A percentile compares a stretch with the other conserved stretches of the same genome.
Conservation (phyloP, 2,113 vertebrate species). For the Brienomyrus longianalis region DNA sequence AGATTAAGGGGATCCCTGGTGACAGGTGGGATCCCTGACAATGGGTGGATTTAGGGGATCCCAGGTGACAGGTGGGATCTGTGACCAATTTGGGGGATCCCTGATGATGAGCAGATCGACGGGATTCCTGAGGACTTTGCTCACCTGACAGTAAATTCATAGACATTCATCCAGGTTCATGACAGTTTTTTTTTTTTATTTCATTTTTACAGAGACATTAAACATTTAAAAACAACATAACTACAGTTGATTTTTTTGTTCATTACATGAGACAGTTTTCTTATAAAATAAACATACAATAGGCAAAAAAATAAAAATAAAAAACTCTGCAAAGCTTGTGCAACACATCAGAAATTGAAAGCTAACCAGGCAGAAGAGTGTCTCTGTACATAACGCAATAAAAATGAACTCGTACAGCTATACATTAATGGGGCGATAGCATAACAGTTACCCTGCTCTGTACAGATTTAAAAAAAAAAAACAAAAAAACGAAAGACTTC, state of each 20-base stretch:
- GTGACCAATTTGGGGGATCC: background rate
- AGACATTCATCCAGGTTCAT: conserved; percentile 67
- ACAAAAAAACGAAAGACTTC: conserved; percentile 66
- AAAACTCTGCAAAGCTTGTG: conserved; percentile 64
- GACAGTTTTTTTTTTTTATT: conserved; percentile 71
- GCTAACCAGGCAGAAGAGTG: conserved; percentile 71
- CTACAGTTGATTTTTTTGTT: conserved; percentile 84
- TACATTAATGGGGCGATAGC: conserved; percentile 70
- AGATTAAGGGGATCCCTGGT: background rate
- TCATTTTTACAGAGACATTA: conserved; percentile 80
- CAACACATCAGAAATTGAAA: conserved; percentile 82
- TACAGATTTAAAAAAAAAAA: conserved; percentile 65
- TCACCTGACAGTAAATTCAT: conserved; percentile 37
- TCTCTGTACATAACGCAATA: conserved; percentile 70
- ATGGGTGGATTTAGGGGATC: background rate
- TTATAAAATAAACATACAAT: conserved; percentile 82
- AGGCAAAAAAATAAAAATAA: conserved; percentile 59
- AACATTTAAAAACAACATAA: conserved; percentile 91
- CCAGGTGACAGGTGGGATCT: background rate
- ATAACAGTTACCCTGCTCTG: conserved; percentile 69
- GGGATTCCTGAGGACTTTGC: background rate
- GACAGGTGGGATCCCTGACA: background rate
- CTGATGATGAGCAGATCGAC: background rate
- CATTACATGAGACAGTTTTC: conserved; percentile 82
- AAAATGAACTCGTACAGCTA: conserved; percentile 64